Conservation (phyloP, 2,888 invertebrate species). For the Formica aserva region DNA sequence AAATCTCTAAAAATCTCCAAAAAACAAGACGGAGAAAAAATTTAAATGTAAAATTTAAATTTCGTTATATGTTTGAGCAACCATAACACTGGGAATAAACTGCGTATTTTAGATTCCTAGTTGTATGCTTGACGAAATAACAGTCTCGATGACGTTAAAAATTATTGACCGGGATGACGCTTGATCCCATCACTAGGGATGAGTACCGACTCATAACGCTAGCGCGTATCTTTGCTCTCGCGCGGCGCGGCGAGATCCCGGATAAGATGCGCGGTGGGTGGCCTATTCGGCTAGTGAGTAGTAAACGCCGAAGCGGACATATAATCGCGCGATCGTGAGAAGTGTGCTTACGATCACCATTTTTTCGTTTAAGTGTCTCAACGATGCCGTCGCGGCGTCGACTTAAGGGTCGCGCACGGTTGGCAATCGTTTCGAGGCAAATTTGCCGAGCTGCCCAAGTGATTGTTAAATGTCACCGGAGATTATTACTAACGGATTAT, state of each 20-base stretch:
- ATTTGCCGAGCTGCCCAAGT: conserved; percentile 42
- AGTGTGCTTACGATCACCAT: conserved; percentile 67
- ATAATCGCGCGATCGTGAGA: conserved; percentile 72
- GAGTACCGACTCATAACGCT: conserved; percentile 76
- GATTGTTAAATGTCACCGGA: conserved; percentile 49
- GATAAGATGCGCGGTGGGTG: conserved; percentile 85
- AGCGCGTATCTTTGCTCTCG: conserved; percentile 69
- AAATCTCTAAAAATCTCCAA: not conserved
- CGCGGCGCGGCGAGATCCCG: conserved; percentile 81
- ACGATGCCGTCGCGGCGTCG: conserved; percentile 26
- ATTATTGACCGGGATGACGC: conserved; percentile 2
- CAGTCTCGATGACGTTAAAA: not conserved
- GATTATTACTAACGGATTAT: conserved; percentile 49
- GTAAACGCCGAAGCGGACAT: conserved; percentile 77
- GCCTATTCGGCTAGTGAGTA: conserved; percentile 79
- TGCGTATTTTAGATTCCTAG: not conserved
- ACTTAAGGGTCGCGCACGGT: conserved; percentile 43
- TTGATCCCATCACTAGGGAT: conserved; percentile 64
- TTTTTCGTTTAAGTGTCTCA: conserved; percentile 69
- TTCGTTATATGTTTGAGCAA: not conserved
- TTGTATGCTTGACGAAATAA: not conserved
- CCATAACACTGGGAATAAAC: not conserved
- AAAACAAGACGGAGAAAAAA: not conserved
- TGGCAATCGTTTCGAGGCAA: conserved; percentile 47
- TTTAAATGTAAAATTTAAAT: not conserved